Percentiles rank a stretch among this genome's conserved stretches.
Conservation (phyloP, 2,113 vertebrate genomes). For the Gasterosteus aculeatus region DNA sequence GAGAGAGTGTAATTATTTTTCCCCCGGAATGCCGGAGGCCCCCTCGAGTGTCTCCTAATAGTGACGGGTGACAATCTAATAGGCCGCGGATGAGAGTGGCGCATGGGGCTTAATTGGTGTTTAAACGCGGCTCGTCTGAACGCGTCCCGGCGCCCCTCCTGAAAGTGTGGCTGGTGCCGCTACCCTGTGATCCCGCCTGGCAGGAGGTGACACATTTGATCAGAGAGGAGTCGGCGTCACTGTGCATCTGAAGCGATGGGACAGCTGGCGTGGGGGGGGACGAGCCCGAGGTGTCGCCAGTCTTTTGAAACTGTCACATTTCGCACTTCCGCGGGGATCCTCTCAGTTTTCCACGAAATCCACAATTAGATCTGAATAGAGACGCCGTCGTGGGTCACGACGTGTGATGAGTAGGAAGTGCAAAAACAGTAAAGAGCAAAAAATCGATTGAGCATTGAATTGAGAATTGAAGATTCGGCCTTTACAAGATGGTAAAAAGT, state of each 20-base stretch:
- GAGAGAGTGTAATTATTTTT: constrained; percentile 73
- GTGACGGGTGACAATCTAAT: constrained; percentile 76
- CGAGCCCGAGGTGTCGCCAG: constrained; percentile 32
- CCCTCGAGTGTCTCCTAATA: constrained; percentile 58
- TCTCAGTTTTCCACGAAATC: constrained; percentile 5
- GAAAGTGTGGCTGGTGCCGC: constrained; percentile 37
- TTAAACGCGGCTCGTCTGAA: constrained; percentile 65
- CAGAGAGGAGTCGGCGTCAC: constrained; percentile 45
- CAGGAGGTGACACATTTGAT: constrained; percentile 66
- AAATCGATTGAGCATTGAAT: not conserved
- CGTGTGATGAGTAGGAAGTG: not conserved
- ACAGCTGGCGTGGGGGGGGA: constrained; percentile 49
- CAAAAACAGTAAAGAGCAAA: not conserved
- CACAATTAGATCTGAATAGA: constrained; percentile 26
- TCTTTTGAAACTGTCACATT: constrained; percentile 46
- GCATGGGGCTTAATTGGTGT: constrained; percentile 67
- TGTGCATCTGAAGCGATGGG: constrained; percentile 30
- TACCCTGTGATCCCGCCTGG: constrained; percentile 58
- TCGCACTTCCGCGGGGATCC: constrained; percentile 20
- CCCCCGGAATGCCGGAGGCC: constrained; percentile 68
- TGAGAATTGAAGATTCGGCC: not conserved
- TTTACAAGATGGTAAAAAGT: constrained; percentile 8
- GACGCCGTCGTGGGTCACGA: constrained; percentile 2
- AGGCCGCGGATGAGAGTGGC: constrained; percentile 49
- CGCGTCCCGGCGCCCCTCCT: constrained; percentile 35